phyloP scores from a whole-genome alignment of 2,888 invertebrate genomes.

The Rotaria socialis region DNA sequence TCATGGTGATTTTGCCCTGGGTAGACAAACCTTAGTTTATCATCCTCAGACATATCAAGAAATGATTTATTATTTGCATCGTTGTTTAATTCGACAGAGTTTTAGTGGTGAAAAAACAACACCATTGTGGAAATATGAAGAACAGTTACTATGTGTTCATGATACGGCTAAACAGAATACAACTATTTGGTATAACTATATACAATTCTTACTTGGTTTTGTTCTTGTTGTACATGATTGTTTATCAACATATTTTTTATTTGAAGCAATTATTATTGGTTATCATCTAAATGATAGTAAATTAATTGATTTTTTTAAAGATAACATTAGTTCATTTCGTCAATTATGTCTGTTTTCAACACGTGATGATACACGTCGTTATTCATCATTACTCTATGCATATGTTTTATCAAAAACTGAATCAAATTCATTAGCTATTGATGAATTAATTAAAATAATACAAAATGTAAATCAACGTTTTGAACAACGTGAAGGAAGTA shows the following conservation, averaged over 20 bases:
- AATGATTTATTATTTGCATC: conserved; percentile 31
- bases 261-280: conserved; percentile 25
- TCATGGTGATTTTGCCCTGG: background rate
- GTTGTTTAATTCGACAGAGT: conserved; percentile 20
- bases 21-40: conserved; percentile 16
- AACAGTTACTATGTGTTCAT: background rate
- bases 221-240: conserved; percentile 31
- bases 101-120: background rate
- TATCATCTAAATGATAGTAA: background rate
- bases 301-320: background rate
- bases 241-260: conserved; percentile 29
- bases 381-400: conserved; percentile 9
- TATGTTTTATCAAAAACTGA: background rate
- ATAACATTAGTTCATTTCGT: conserved; percentile 1
- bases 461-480: conserved; percentile 12
- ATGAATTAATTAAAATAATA: background rate
- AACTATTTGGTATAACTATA: conserved; percentile 12
- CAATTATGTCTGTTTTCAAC: conserved; percentile 11
- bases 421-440: background rate
- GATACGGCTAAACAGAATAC: background rate
- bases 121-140: conserved; percentile 35
- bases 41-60: conserved; percentile 32
- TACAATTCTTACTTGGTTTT: background rate
- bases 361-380: conserved; percentile 19
- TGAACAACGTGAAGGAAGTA: conserved; percentile 27